Evolutionary conservation across 2,888 invertebrate species (phyloP), one percentile per base, ranked within the genome.

Genomic region (Alentia gelatinosa): DNA sequence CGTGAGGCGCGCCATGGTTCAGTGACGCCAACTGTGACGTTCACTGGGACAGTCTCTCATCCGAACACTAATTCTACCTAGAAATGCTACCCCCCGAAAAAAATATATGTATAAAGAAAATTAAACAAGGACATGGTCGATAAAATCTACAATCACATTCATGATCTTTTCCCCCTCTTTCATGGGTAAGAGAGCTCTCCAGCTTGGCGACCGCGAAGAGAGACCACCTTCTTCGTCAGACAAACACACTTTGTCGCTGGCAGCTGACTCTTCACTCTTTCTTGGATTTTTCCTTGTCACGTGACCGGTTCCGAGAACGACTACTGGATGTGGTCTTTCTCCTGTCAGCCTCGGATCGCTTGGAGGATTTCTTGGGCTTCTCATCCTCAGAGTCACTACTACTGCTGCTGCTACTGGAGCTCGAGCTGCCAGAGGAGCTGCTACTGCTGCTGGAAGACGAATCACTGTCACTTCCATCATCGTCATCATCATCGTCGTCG

Each of bases 361-460:
- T 79, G 12, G 79, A 79, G 35, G 79, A 79, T 39, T 35, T 83
- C 35, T 40, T 40, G 30, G 19, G 40, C 47, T 86, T 9, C 47
- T 86, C 86, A 12, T 86, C 86, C 47, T 86, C 86, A 30, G 86
- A 86, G 86, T 86, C 86, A 86, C 86, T 86, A 86, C 86, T 86
- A 50, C 83, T 83, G 26, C 86, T 86, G 86, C 86, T 86, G 33
- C 42, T 42, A 47, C 47, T 47, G 50, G 86, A 86, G 50, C 86
- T 86, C 0, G 86, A 86, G 30, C 86, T 86, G 86, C 86, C 86
- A n/a, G 86, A 86, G 1, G 86, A 86, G 35, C 86, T 86, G 30
- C 47, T 47, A 26, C 86, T 86, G 30, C 86, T 86, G 30, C 47
- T 47, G 7, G 86, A 86, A 12, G 86, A 86, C 12, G 86, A 86